Evolutionary conservation across 2,113 vertebrate genomes (phyloP), one percentile per base, ranked within the genome.

Genomic region (Cyphomyrus plagiostoma): DNA sequence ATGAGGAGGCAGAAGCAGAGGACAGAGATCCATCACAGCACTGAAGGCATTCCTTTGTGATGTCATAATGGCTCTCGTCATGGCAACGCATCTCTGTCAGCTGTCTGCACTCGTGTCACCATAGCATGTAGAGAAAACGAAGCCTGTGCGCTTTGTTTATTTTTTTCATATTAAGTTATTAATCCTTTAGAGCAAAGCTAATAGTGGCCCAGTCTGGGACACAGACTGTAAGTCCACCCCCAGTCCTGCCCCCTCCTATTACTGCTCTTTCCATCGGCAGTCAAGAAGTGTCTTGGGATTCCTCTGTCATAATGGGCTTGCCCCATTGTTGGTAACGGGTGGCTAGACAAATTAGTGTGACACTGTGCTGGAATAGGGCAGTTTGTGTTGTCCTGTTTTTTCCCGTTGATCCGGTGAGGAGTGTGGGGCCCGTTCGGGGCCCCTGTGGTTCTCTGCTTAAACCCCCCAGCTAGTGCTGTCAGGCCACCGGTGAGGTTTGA

Each of bases 301-400:
- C 39, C 53, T 70, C 7, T 88, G 74, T 90, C 50, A 8, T 90
- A 92, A 92, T 92, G 90, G 91, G 92, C 93, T 92, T 89, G 88
- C 74, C 90, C 87, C 13, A 2, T 84, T 66, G 90, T 62, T 89
- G 87, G 91, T 91, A 91, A 93, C 92, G 35, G 87, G 89, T 92
- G 91, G 92, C 94, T 93, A 93, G 92, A 91, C 90, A 89, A 93
- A 91, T 93, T 92, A 93, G 90, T 15, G 8, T 74, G 89, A 90
- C 89, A 85, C 30, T 80, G 86, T 90, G 46, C 90, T 89, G 89
- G 88, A 92, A 92, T 90, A 50, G 70, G 15, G 70, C 74, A 0
- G 13, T 5, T 17, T 19, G 26, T 30, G 26, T 35, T 39, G 74
- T 42, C 35, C 74, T 80, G 74, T 7, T 80, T 42, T 39, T 42